A percentile compares a stretch with the other conserved stretches of the same genome.
These are phyloP conservation scores for Zaprionus tsacasi DNA, from an alignment of 1,140 invertebrate genomes.

Conservation along the genomic window DNA sequence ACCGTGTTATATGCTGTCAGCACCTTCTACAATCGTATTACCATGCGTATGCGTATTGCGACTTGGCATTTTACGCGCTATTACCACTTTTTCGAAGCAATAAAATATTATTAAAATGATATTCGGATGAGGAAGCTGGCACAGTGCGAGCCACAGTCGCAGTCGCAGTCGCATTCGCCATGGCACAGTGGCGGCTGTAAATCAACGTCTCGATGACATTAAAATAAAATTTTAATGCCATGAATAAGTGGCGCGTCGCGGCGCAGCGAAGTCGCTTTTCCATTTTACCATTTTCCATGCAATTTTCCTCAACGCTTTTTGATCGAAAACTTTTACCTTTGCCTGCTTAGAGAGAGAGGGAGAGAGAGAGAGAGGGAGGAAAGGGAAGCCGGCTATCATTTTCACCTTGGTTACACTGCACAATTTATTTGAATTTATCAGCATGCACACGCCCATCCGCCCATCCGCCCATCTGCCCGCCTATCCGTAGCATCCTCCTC, in stretches of 20 bases:
- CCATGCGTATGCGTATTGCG: not conserved
- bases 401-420: conserved; percentile 82
- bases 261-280: conserved; percentile 22
- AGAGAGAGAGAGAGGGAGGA: not conserved
- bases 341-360: conserved; percentile 13
- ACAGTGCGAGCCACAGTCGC: conserved; percentile 1
- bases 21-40: not conserved
- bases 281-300: conserved; percentile 38
- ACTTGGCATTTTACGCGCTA: conserved; percentile 65
- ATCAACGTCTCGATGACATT: conserved; percentile 84
- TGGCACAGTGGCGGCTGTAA: conserved; percentile 62
- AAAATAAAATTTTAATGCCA: conserved; percentile 84
- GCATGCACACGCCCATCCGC: conserved; percentile 41
- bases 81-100: conserved; percentile 74
- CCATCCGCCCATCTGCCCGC: not conserved
- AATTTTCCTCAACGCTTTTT: conserved; percentile 45
- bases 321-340: conserved; percentile 72
- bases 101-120: conserved; percentile 84
- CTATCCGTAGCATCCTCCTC: not conserved
- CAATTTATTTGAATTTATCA: conserved; percentile 80
- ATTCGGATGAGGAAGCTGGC: conserved; percentile 37
- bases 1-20: conserved; percentile 1
- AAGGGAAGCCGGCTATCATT: conserved; percentile 56
- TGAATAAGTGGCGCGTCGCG: conserved; percentile 28
- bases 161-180: not conserved